phyloP scores from a whole-genome alignment of 1,140 invertebrate species.

The Panonychus citri region DNA sequence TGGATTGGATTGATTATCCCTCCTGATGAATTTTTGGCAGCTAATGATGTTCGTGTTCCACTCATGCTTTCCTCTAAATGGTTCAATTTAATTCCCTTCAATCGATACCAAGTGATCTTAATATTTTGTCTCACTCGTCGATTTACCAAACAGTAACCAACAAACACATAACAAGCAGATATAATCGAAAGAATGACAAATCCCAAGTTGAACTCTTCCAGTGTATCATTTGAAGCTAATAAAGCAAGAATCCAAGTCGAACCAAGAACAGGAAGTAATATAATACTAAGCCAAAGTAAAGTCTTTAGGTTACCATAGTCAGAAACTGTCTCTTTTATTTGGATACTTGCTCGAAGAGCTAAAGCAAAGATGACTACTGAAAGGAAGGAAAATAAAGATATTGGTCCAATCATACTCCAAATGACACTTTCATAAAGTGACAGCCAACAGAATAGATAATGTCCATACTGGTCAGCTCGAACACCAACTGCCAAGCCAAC shows the following conservation, averaged over 20 bases:
- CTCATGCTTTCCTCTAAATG: constrained; percentile 23
- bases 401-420: constrained; percentile 69
- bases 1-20: constrained; percentile 20
- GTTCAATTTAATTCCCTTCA: constrained; percentile 61
- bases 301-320: constrained; percentile 72
- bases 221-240: constrained; percentile 49
- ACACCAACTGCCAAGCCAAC: constrained; percentile 74
- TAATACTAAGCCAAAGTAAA: constrained; percentile 54
- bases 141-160: constrained; percentile 62
- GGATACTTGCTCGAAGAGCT: constrained; percentile 66
- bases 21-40: constrained; percentile 27
- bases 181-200: constrained; percentile 40
- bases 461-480: constrained; percentile 81
- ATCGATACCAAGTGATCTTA: constrained; percentile 25
- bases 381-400: constrained; percentile 44
- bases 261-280: constrained; percentile 47
- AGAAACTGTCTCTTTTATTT: constrained; percentile 62
- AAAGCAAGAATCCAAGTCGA: constrained; percentile 55
- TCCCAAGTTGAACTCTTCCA: constrained; percentile 40
- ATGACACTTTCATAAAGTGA: constrained; percentile 70
- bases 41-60: constrained; percentile 22
- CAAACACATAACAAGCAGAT: constrained; percentile 45
- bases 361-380: constrained; percentile 46
- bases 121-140: constrained; percentile 25
- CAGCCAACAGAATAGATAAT: constrained; percentile 80